phyloP scores from a whole-genome alignment of 2,888 invertebrate species.

The Drosophila picticornis region DNA sequence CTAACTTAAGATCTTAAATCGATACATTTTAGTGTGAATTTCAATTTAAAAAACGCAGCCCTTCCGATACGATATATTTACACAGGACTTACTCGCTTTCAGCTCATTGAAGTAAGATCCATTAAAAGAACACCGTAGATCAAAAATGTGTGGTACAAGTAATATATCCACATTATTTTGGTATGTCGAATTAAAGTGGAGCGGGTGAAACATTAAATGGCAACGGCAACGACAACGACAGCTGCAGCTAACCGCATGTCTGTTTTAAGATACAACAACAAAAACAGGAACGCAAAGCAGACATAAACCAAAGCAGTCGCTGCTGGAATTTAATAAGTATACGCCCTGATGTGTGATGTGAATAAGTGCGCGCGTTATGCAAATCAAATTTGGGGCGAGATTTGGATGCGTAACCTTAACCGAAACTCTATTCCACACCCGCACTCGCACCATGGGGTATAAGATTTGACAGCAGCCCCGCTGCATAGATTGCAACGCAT shows the following conservation, averaged over 20 bases:
- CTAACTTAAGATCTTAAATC: not conserved
- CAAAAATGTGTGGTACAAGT: not conserved
- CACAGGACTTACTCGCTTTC: not conserved
- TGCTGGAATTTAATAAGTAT: constrained; percentile 21
- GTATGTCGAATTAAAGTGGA: not conserved
- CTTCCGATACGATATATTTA: not conserved
- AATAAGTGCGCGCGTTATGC: constrained; percentile 3
- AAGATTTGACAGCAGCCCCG: constrained; percentile 28
- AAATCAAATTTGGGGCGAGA: constrained; percentile 24
- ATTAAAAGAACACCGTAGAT: not conserved
- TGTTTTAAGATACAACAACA: not conserved
- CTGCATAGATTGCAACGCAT: constrained; percentile 8
- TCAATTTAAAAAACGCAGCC: not conserved
- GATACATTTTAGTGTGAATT: not conserved
- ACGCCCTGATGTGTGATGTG: not conserved
- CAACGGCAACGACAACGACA: constrained; percentile 11
- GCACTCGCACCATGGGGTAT: not conserved
- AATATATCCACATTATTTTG: not conserved
- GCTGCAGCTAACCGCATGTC: not conserved
- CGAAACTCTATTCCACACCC: constrained; percentile 12
- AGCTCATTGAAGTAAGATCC: not conserved
- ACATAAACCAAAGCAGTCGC: not conserved
- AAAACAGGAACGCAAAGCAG: not conserved
- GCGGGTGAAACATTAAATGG: not conserved
- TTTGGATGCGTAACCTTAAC: constrained; percentile 6